These are phyloP conservation scores for Ornithoptera priamus DNA, from an alignment of 2,888 invertebrate species.

Conservation along the genomic window DNA sequence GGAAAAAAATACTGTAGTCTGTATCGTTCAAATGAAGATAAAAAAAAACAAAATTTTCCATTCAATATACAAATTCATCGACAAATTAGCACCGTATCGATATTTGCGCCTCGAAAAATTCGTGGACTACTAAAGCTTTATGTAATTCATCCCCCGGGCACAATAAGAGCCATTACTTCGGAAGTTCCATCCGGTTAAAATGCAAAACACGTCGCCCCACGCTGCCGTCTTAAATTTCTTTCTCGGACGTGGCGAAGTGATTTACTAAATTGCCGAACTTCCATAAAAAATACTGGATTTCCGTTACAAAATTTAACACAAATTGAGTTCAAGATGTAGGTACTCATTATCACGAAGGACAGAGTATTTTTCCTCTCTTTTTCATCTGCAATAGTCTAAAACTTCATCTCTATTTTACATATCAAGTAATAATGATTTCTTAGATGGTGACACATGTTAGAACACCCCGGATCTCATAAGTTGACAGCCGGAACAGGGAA, in stretches of 20 bases:
- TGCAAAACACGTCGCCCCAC: conserved; percentile 28
- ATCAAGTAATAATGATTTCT: no score
- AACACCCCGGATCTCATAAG: no score
- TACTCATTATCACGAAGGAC: no score
- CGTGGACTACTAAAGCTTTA: conserved; percentile 8
- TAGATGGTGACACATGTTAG: no score
- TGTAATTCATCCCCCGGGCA: conserved; percentile 18
- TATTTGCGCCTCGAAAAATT: conserved; percentile 1
- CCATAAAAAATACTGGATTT: conserved; percentile 22
- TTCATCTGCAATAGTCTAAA: no score
- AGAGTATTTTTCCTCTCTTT: no score
- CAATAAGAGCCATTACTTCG: conserved; percentile 23
- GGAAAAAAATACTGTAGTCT: no score
- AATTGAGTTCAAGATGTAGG: background rate
- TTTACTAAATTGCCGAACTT: conserved; percentile 30
- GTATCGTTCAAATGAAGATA: no score
- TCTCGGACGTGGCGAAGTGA: conserved; percentile 28
- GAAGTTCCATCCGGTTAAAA: conserved; percentile 28
- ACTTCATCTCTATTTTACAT: no score
- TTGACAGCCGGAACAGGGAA: no score
- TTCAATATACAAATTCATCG: background rate
- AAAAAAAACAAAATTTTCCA: no score
- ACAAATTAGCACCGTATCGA: conserved; percentile 13
- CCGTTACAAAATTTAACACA: conserved; percentile 13
- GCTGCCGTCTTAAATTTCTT: conserved; percentile 30